A percentile compares a stretch with the other conserved stretches of the same genome.
These are phyloP conservation scores for Corythaixoides concolor DNA, from an alignment of 2,113 vertebrate genomes.

Conservation along the genomic window DNA sequence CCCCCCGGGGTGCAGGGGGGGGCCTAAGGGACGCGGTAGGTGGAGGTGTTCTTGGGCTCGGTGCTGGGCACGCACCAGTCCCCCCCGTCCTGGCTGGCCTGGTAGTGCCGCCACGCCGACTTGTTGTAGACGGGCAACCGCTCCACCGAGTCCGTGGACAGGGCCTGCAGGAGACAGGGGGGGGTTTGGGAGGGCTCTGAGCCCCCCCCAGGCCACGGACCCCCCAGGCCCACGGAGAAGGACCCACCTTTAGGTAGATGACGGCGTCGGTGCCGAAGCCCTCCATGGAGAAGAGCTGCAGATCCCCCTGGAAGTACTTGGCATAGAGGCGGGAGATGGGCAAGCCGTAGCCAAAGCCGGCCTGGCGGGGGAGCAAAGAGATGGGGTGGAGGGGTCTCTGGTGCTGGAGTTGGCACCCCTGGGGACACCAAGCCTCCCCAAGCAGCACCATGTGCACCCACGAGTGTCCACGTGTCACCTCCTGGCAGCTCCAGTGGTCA, in stretches of 20 bases:
- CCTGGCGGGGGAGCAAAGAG: constrained; percentile 62
- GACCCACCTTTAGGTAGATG: constrained; percentile 78
- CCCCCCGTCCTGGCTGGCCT: constrained; percentile 86
- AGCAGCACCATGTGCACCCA: background rate
- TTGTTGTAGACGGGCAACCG: constrained; percentile 94
- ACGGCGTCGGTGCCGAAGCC: constrained; percentile 91
- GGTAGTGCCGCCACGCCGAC: constrained; percentile 92
- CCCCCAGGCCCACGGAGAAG: no score
- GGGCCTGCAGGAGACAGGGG: constrained; percentile 74
- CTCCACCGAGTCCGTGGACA: constrained; percentile 93
- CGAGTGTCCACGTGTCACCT: background rate
- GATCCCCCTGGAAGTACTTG: constrained; percentile 95
- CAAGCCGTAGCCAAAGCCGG: constrained; percentile 92
- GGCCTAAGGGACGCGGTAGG: constrained; percentile 68
- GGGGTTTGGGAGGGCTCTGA: background rate
- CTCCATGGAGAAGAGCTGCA: constrained; percentile 96
- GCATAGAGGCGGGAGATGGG: constrained; percentile 95
- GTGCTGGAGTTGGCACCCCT: background rate
- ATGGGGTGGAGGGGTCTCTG: rapidly evolving
- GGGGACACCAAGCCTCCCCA: background rate
- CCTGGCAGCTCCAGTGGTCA: no score
- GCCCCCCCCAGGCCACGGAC: rapidly evolving
- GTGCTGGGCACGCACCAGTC: constrained; percentile 94
- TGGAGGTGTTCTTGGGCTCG: constrained; percentile 89
- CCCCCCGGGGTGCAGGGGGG: background rate